Evolutionary conservation across 2,797 vertebrate genomes (phyloP), one percentile per base, ranked within the genome.

Genomic region (Tympanoctomys barrerae): DNA sequence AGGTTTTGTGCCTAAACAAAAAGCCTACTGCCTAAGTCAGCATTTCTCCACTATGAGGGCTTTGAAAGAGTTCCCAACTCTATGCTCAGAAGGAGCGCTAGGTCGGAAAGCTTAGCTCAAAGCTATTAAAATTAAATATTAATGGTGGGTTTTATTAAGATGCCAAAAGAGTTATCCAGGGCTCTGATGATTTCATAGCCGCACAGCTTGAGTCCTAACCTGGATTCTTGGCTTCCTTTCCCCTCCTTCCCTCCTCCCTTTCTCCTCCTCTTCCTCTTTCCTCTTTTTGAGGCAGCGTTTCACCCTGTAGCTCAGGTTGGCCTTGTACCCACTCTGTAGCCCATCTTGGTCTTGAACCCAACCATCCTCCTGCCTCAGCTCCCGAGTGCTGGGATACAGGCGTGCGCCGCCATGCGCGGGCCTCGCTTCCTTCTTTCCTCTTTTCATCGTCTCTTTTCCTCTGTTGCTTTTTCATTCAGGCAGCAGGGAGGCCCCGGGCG

Each of bases 41-140:
- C 52, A 77, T 71, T 86, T 94, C 88, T 33, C 92, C 87, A 81
- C 42, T 78, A n/a, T 86, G 89, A 95, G 7, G 52, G n/a, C 78
- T 94, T 71, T 66, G 36, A 52, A 82, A 87, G 68, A 80, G 19
- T 68, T 82, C 82, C 84, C 59, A 88, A 71, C 87, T 88, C 84
- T 61, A 36, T 81, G 79, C 66, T 94, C 46, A 83, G 49, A 87
- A 52, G 85, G 77, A 90, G 28, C 19, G 16, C 42, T 92, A 8
- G 14, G n/a, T 28, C 77, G 21, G 70, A 89, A 96, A 96, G 79
- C 80, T 42, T 24, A 94, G 86, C 78, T 92, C 46, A 54, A 94
- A 64, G 75, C 84, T 87, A 94, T 84, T 94, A 90, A 94, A 94
- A 95, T 97, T 97, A 96, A 97, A 95, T 93, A 93, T 87, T 92